Percentiles rank a stretch among this genome's conserved stretches.
These are phyloP conservation scores for Ammospiza maritima DNA, from an alignment of 2,797 vertebrate species.

Conservation along the genomic window DNA sequence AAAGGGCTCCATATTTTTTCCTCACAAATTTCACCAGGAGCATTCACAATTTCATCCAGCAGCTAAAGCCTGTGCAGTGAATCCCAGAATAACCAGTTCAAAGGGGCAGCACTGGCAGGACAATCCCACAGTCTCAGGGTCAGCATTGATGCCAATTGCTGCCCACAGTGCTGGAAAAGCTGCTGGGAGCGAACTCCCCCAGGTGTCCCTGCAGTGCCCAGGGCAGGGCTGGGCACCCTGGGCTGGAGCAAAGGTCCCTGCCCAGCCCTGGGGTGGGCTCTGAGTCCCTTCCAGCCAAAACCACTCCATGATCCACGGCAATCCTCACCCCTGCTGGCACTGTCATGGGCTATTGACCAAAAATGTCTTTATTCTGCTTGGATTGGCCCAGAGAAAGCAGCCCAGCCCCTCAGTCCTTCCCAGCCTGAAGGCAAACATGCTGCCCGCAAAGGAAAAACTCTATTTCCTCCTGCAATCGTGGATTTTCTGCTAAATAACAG, in stretches of 20 bases:
- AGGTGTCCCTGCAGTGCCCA: too few relatives aligned
- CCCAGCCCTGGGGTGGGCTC: neutral
- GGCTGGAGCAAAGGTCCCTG: too few relatives aligned
- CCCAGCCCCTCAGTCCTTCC: neutral
- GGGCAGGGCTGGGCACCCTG: too few relatives aligned
- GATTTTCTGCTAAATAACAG: constrained; percentile 51
- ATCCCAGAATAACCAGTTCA: neutral
- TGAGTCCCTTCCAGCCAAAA: neutral
- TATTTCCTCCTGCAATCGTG: constrained; percentile 23
- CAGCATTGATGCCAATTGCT: neutral
- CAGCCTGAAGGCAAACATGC: neutral
- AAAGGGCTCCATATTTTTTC: neutral
- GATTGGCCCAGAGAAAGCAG: neutral
- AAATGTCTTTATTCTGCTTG: neutral
- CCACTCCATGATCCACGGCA: rapidly evolving
- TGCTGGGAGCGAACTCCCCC: too few relatives aligned
- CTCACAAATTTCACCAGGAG: neutral
- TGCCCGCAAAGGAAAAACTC: neutral
- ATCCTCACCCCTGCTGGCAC: neutral
- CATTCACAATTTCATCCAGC: neutral
- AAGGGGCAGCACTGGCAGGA: neutral
- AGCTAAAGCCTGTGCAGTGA: neutral
- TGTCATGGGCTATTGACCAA: neutral
- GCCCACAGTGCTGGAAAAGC: too few relatives aligned
- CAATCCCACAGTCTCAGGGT: rapidly evolving